Evolutionary conservation across 2,797 vertebrate genomes (phyloP).

Genomic region (Poeciliopsis turneri): DNA sequence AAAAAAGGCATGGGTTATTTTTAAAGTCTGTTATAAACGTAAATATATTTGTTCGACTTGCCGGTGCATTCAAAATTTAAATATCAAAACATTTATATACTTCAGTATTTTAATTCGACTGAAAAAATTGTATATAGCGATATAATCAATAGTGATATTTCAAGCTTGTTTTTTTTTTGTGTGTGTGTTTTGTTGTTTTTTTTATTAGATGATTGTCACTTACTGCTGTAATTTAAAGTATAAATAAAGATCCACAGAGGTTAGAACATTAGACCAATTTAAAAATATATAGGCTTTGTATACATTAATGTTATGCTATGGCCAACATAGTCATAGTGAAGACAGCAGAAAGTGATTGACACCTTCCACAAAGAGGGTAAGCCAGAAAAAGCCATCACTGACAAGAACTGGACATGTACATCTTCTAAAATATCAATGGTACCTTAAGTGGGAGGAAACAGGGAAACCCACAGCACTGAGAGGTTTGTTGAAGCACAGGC

Average conservation of each 20-base stretch:
- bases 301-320: neutral
- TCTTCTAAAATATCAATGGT: neutral
- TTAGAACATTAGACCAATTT: neutral
- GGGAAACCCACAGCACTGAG: neutral
- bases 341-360: neutral
- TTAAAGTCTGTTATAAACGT: neutral
- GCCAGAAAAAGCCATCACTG: neutral
- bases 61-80: neutral
- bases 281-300: neutral
- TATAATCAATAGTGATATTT: neutral
- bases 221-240: neutral
- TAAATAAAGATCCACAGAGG: neutral
- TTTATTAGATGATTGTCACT: neutral
- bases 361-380: neutral
- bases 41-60: neutral
- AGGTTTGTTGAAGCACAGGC: neutral
- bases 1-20: neutral
- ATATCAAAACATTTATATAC: neutral
- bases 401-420: neutral
- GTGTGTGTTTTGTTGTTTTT: neutral
- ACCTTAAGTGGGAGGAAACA: neutral
- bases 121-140: neutral
- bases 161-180: too few relatives aligned
- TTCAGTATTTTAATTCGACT: neutral
- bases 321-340: neutral